Evolutionary conservation across 1,140 invertebrate genomes (phyloP), one percentile per base, ranked within the genome.

Genomic region (Drosophila nigrodunni): DNA sequence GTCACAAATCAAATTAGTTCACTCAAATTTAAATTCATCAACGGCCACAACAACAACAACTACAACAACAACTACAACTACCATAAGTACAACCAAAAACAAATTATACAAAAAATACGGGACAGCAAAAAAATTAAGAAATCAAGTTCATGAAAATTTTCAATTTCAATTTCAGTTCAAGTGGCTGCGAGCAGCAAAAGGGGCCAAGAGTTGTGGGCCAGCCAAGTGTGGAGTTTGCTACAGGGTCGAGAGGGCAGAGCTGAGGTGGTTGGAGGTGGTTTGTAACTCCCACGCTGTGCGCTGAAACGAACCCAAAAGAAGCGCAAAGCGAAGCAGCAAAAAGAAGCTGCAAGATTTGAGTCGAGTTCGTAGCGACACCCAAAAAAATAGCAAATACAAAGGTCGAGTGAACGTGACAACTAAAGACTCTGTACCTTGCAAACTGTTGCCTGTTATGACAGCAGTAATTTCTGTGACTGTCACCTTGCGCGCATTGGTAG

Each of bases 91-190:
- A 60, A 37, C 18, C 18, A 43, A 25, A 25, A 43, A 52, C 5
- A 18, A 25, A 21, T 21, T 21, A 21, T 21, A 21, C 18, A 21
- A 41, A 41, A 37, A 35, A 21, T 25, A 39, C 6, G 21, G 11
- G 41, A 3, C 44, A 30, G 4, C 15, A n/a, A 39, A 79, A 79
- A 87, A 82, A 87, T 88, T 79, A 88, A 83, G 82, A 87, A 80
- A 83, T 88, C 83, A 87, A 87, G 82, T 87, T 86, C 82, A 86
- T 79, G 65, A 73, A 65, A 66, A 73, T 62, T 68, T 82, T 86
- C 75, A 67, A 68, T 74, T 83, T 85, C 80, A 62, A 60, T 83
- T 86, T 82, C 77, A 78, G 77, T 76, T 69, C 60, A 35, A 35
- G 44, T 9, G 30, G 54, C 54, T 11, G 15, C 10, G 39, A 7